Base-by-base conservation (phyloP, 2,113 vertebrate species). In the Nansenia antarctica region DNA sequence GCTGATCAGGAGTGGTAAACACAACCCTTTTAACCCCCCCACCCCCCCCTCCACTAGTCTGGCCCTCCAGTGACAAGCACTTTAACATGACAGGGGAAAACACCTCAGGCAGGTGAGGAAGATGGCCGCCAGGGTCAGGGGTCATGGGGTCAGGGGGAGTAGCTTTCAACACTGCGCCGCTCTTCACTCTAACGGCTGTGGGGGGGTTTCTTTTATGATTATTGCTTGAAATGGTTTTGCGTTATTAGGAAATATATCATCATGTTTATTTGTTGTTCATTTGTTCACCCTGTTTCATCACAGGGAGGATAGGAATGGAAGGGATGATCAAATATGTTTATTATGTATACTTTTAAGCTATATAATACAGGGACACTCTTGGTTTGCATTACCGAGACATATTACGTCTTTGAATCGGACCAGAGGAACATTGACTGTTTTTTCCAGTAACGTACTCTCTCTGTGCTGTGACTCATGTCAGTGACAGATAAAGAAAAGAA, bases 11-110 rank as follows among this genome's bases (percentile, higher is more conserved):
- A 67, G 60, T 47, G 70, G 57, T 29, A 82, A n/a, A 73, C 58
- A 39, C 75, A 58, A 70, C 62, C 68, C 60, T 65, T 80, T 67
- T 60, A 72, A 63, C 74, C 65, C 35, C 22, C 47, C 34, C 68
- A 70, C 70, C 78, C 26, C 82, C 70, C 76, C 62, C 79, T 80
- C 81, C 71, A 67, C 74, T 76, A 9, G 53, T 82, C 83, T 70
- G 45, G 72, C 82, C 86, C 78, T 84, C 47, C 72, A 73, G 81
- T 86, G 85, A 88, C 72, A 87, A 85, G 85, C 55, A n/a, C 81
- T 86, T 83, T 88, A 87, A 88, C 84, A 84, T 88, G 88, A 90
- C 87, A 87, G 73, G 81, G 77, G 87, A 79, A 88, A 90, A 87
- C 82, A 83, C 81, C 86, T 79, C 68, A 82, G 87, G 83, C 78